Base-by-base conservation (phyloP, 1,140 invertebrate genomes). In the Macrostomum lignano region DNA sequence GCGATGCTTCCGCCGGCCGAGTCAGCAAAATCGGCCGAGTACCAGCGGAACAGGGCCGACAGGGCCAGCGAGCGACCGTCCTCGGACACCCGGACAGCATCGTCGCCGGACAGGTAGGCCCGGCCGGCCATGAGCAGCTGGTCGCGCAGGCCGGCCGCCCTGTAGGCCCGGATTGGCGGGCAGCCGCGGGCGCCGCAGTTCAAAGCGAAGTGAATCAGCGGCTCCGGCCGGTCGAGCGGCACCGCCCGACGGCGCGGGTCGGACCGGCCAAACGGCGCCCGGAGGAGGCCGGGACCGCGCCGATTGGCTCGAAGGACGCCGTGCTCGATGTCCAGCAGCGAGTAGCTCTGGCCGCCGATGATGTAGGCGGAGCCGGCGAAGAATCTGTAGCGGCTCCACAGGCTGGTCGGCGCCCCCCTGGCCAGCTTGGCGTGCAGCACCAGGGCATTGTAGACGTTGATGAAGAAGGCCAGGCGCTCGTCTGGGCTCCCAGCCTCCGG, bases 241-340 rank as follows among this genome's bases (percentile, higher is more conserved):
- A 60, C 45, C n/a, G n/a, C n/a, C 31, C 50, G 45, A 9, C 51
- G 35, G 15, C 59, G 43, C 4, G 48, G 48, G 40, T 61, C 59
- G 29, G 38, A 36, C 24, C 47, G 45, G 4, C 47, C 46, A 44
- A 61, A 61, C 13, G 59, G 59, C 22, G 45, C 48, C 34, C 39
- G 47, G 10, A 61, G 39, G 54, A 57, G 57, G 21, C 54, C 58
- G 46, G 39, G 15, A 20, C 59, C 59, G 36, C 47, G 56, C 23
- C 48, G 44, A 40, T 61, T 61, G 1, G 45, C 49, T 33, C 59
- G 38, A 3, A 61, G 44, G 20, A 61, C 52, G 17, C 59, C 59
- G 45, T 61, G 61, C 31, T 57, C 52, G 28, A 61, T 61, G 31
- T 59, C 58, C 35, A 60, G 58, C 7, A 61, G 44, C 6, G 55